Percentiles rank a stretch among this genome's conserved stretches.
Conservation (phyloP, 2,888 invertebrate genomes). For the Xanthorhoe designata region DNA sequence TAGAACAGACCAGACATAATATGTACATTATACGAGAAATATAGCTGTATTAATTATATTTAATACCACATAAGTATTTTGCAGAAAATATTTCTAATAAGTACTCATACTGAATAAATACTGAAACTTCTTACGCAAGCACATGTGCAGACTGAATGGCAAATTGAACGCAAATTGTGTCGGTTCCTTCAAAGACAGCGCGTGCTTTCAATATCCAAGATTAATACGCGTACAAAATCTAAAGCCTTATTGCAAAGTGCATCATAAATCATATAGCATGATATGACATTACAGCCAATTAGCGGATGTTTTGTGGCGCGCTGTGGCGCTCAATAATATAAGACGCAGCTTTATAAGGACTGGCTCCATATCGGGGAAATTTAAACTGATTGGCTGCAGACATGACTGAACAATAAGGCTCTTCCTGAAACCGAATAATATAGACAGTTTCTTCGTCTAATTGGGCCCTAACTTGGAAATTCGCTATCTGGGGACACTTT, state of each 20-base stretch:
- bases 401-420: constrained; percentile 75
- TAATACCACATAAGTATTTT: not conserved
- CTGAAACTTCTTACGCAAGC: constrained; percentile 2
- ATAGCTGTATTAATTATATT: not conserved
- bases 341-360: constrained; percentile 61
- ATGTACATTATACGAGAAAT: constrained; percentile 11
- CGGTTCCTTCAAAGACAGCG: constrained; percentile 20
- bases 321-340: constrained; percentile 61
- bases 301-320: constrained; percentile 66
- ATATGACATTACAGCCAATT: constrained; percentile 76
- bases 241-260: constrained; percentile 33
- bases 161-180: constrained; percentile 25
- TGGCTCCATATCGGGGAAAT: constrained; percentile 72
- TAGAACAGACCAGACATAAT: constrained; percentile 36
- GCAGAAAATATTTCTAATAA: not conserved
- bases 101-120: no score
- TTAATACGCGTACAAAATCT: constrained; percentile 36
- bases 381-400: constrained; percentile 77
- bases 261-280: constrained; percentile 65
- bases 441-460: constrained; percentile 68
- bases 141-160: constrained; percentile 13
- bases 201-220: constrained; percentile 30
- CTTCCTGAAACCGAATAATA: constrained; percentile 58
- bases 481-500: constrained; percentile 50
- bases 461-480: constrained; percentile 74